Base-by-base conservation (phyloP, 2,888 invertebrate genomes). In the Temnothorax rugatulus region DNA sequence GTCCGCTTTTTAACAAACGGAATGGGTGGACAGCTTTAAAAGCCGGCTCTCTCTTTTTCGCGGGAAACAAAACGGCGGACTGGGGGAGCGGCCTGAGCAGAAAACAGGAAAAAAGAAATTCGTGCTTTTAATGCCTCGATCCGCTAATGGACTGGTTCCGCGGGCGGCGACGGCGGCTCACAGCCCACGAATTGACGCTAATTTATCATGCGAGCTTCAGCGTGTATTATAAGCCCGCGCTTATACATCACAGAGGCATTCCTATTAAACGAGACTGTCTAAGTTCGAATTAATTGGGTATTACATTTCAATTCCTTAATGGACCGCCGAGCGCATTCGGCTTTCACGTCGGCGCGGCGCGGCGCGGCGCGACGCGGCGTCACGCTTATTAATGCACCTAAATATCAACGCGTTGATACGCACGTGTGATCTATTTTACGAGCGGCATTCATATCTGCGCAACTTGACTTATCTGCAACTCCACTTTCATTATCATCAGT, bases 61-160 rank as follows among this genome's bases (percentile, higher is more conserved):
- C 73, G 79, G 69, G 47, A 77, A 81, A 81, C 59, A 79, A 79
- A 71, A 79, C 59, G 73, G 9, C 9, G 54, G 29, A 4, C 8
- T 15, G 63, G 3, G 73, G 18, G 44, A 4, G 41, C 25, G 47
- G 54, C 41, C 15, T 4, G 54, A 9, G 25, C 21, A 29, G n/a
- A 34, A 74, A 69, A 57, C 11, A 61, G 29, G 34, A 63, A 61
- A 61, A 76, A 71, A 73, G 81, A 84, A 85, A 73, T 75, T 83
- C 59, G 47, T 59, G 82, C 82, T 83, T 85, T 87, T 82, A 83
- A 84, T 87, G 85, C 54, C 75, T 54, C 63, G 64, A 74, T 77
- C 77, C 59, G 77, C 79, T 87, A 88, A 88, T 88, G 87, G 87
- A 87, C 73, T 61, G 83, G 47, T 69, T 81, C 76, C 83, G 79